Base-by-base conservation (phyloP, 2,797 vertebrate genomes). In the Catharus ustulatus region DNA sequence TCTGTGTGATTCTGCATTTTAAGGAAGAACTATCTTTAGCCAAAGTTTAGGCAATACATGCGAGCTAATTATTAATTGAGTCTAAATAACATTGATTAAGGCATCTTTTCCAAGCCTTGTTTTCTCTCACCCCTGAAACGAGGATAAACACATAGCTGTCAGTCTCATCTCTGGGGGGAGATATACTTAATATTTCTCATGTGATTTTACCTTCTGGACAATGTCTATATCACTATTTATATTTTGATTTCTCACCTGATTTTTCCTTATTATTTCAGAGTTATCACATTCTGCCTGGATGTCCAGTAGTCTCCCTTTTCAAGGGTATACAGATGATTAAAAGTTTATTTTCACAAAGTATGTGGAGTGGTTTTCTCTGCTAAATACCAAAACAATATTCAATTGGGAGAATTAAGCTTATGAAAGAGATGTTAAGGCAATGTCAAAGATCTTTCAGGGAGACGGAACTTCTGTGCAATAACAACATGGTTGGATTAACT, bases 401-500 rank as follows among this genome's bases (percentile, higher is more conserved):
- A 89, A 57, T 81, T 62, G 82, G 30, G 73, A 92, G 89, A 92
- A 84, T 90, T 92, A 94, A 84, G 82, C 55, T 84, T 67, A 40
- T 89, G 91, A 93, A 94, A 95, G 66, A 76, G 87, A 89, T 81
- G 84, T 59, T 92, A 93, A 91, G 67, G 62, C 93, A 95, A 94
- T 86, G 94, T 84, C 93, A 95, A 90, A 95, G 94, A 94, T 89
- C 94, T 90, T 94, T 91, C 45, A 91, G 84, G 79, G 92, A 93
- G 93, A 73, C 36, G 13, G 73, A 94, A 88, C 67, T 90, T 90
- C 69, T 45, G 8, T 21, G 73, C 91, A 90, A 84, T 90, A 93
- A 93, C 80, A 95, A 91, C 91, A 96, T 84, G 94, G 93, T 95
- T 96, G 94, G 87, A 92, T 95, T 96, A 96, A 95, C 94, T 95